Evolutionary conservation across 2,888 invertebrate species (phyloP), one percentile per base, ranked within the genome.

Genomic region (Hipparchia semele): DNA sequence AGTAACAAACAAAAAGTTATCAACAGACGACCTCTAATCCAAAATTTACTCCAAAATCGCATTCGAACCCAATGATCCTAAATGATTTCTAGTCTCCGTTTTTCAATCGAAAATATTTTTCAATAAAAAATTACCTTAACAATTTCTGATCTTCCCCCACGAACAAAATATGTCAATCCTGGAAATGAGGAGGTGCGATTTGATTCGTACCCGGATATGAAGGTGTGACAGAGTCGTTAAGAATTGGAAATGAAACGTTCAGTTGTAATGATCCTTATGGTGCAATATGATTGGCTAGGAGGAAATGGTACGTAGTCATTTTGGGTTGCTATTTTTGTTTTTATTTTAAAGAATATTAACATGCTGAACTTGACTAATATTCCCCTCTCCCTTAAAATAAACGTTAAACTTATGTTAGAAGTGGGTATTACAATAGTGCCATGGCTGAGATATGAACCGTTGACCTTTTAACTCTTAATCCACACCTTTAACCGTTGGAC

Each of bases 141-240:
- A 53, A 65, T 65, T 65, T 53, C 33, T 7, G 6, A 23, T 23
- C 12, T 33, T 53, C 53, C 64, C 33, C 53, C 2, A 6, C 33
- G 12, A 67, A 56, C 56, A 67, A 67, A 67, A 39, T 39, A 39
- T 58, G 46, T 9, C 23, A 13, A 46, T 6, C 46, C 59, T 6
- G 68, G 70, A 70, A 75, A 75, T 62, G 49, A 64, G 68, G 51
- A 6, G 67, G 67, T 68, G 46, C 61, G 72, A 75, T 71, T 72
- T 74, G 72, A 78, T 78, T 75, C 75, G 68, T 59, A 66, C 56
- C 72, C 78, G 78, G 78, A 78, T 79, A 79, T 79, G 75, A 78
- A 78, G 78, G 78, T 73, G 76, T 75, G 77, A 75, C 78, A 72
- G 69, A 70, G 68, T 59, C 71, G 73, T 78, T 77, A 74, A 70